Conservation (phyloP, 2,888 invertebrate species). For the Sinopyrophorus schimmeli region DNA sequence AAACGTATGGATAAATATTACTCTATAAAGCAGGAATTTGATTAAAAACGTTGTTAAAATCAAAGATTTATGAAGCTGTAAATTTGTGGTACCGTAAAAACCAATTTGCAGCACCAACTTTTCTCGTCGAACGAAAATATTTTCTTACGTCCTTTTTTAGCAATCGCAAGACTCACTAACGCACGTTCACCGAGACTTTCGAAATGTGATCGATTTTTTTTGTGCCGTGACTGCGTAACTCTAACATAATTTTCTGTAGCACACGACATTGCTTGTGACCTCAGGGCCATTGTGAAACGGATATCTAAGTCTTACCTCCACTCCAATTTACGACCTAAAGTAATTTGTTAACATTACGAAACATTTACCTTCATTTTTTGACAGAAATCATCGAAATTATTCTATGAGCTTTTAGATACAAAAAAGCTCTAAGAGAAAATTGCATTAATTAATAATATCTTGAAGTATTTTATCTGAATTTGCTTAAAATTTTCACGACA, state of each 20-base stretch:
- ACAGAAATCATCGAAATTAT: no score
- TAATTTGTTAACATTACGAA: slow-evolving; percentile 10
- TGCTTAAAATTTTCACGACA: no score
- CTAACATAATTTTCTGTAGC: slow-evolving; percentile 21
- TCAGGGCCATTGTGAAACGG: slow-evolving; percentile 27
- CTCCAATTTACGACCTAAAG: slow-evolving; percentile 18
- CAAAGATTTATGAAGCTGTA: slow-evolving; percentile 6
- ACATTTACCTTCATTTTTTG: slow-evolving; percentile 5
- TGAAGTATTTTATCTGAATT: no score
- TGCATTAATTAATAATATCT: no score
- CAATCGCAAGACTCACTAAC: slow-evolving; percentile 10
- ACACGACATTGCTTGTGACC: slow-evolving; percentile 27
- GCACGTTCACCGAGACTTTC: slow-evolving; percentile 25
- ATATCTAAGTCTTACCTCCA: slow-evolving; percentile 13
- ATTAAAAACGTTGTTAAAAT: slow-evolving; percentile 1
- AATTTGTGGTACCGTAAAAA: slow-evolving; percentile 3
- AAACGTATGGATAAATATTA: not conserved
- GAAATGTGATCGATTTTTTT: slow-evolving; percentile 29
- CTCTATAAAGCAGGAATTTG: not conserved
- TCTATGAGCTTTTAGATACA: no score
- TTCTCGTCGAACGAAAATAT: not conserved
- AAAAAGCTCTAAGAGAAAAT: no score
- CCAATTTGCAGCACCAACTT: slow-evolving; percentile 3
- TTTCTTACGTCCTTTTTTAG: slow-evolving; percentile 4
- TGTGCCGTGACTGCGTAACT: slow-evolving; percentile 27